phyloP scores from a whole-genome alignment of 2,797 vertebrate species.

The Leptoclinus maculatus region DNA sequence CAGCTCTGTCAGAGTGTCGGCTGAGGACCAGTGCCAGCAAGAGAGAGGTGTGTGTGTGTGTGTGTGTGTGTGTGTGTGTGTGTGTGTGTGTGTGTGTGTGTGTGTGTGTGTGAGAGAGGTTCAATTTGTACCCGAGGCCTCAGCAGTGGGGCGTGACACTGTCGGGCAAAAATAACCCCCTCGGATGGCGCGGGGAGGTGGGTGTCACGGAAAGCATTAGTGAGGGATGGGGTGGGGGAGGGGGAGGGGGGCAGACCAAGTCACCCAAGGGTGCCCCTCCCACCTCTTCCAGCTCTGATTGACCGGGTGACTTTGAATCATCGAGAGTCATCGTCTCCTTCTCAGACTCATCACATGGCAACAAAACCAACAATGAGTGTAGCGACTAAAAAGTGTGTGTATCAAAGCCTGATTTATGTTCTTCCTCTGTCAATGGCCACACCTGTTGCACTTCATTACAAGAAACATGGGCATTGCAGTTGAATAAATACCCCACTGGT shows the following conservation, averaged over 20 bases:
- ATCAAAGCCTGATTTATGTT: neutral
- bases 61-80: slow-evolving; percentile 18
- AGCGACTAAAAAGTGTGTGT: neutral
- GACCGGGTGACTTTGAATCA: slow-evolving; percentile 61
- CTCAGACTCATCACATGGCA: slow-evolving; percentile 21
- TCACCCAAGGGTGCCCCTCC: slow-evolving; percentile 26
- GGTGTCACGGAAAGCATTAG: slow-evolving; percentile 33
- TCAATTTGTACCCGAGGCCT: slow-evolving; percentile 69
- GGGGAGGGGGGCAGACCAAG: slow-evolving; percentile 16
- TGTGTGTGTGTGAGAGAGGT: slow-evolving; percentile 33
- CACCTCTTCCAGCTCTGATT: slow-evolving; percentile 14
- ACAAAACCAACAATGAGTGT: neutral
- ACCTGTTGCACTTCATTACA: neutral
- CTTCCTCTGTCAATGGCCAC: neutral
- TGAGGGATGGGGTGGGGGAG: slow-evolving; percentile 13
- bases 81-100: slow-evolving; percentile 18
- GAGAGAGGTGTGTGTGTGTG: slow-evolving; percentile 13
- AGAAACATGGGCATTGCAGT: neutral
- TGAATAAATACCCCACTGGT: no score
- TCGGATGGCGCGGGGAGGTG: slow-evolving; percentile 28
- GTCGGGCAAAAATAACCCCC: slow-evolving; percentile 78
- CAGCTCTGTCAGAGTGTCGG: slow-evolving; percentile 65
- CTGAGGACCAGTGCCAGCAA: slow-evolving; percentile 51
- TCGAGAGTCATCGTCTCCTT: slow-evolving; percentile 29
- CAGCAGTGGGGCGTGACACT: slow-evolving; percentile 63